A percentile compares a stretch with the other conserved stretches of the same genome.
Evolutionary conservation across 2,888 invertebrate genomes (phyloP).

Genomic region (Philhelius pedissequus): DNA sequence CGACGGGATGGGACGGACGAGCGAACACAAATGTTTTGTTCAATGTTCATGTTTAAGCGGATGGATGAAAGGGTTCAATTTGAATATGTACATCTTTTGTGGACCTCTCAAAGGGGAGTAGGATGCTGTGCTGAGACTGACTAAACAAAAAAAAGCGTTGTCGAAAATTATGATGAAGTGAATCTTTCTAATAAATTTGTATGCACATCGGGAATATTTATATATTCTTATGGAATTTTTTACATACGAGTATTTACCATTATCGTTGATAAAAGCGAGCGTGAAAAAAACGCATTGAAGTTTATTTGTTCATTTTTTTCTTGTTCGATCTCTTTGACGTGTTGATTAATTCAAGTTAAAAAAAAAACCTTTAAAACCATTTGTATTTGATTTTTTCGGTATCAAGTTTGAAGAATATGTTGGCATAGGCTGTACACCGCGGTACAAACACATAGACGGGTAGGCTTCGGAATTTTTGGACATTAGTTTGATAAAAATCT

Average conservation of each 20-base stretch:
- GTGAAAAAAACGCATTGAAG: not conserved
- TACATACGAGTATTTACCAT: too few relatives aligned
- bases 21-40: not conserved
- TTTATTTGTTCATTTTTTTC: not conserved
- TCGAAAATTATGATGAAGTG: not conserved
- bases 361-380: too few relatives aligned
- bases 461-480: too few relatives aligned
- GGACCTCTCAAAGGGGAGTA: not conserved
- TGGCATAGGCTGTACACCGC: too few relatives aligned
- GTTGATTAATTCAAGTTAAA: not conserved
- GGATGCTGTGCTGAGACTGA: not conserved
- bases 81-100: conserved; percentile 12
- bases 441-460: too few relatives aligned
- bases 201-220: not conserved
- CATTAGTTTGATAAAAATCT: too few relatives aligned
- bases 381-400: too few relatives aligned
- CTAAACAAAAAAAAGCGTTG: not conserved
- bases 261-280: not conserved
- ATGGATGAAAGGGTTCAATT: conserved; percentile 52
- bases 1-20: too few relatives aligned
- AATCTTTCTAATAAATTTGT: not conserved
- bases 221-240: not conserved
- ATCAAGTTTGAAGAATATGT: too few relatives aligned
- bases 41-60: conserved; percentile 31
- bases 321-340: not conserved